Evolutionary conservation across 1,140 invertebrate species (phyloP).

Genomic region (Philopotamus ludificatus): DNA sequence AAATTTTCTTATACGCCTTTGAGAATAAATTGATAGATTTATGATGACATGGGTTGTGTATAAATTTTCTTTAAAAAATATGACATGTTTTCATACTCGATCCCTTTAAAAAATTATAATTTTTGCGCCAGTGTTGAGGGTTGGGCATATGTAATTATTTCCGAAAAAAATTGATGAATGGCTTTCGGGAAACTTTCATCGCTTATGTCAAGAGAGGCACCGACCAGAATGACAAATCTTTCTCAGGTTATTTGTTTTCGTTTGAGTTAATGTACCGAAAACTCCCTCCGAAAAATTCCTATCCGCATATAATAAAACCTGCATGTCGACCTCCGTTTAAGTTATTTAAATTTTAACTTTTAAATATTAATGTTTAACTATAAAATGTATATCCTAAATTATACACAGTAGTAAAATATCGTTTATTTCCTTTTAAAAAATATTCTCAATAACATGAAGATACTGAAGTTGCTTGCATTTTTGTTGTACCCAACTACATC

Average conservation of each 20-base stretch:
- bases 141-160: background rate
- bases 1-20: background rate
- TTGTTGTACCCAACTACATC: too few species aligned
- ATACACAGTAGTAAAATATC: too few species aligned
- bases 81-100: background rate
- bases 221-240: conserved; percentile 15
- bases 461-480: too few species aligned
- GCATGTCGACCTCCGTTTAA: too few species aligned
- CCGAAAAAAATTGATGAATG: too few species aligned
- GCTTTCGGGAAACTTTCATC: background rate
- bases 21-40: background rate
- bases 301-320: too few species aligned
- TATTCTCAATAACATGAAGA: background rate
- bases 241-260: conserved; percentile 14
- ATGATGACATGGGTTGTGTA: too few species aligned
- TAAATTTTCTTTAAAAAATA: too few species aligned
- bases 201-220: conserved; percentile 9
- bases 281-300: conserved; percentile 4
- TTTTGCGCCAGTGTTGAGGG: background rate
- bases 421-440: background rate
- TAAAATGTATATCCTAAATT: too few species aligned
- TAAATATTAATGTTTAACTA: too few species aligned
- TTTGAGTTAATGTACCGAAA: conserved; percentile 1
- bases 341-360: too few species aligned
- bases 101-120: background rate